Evolutionary conservation across 1,140 invertebrate genomes (phyloP).

Genomic region (Macrocentrus cingulum): DNA sequence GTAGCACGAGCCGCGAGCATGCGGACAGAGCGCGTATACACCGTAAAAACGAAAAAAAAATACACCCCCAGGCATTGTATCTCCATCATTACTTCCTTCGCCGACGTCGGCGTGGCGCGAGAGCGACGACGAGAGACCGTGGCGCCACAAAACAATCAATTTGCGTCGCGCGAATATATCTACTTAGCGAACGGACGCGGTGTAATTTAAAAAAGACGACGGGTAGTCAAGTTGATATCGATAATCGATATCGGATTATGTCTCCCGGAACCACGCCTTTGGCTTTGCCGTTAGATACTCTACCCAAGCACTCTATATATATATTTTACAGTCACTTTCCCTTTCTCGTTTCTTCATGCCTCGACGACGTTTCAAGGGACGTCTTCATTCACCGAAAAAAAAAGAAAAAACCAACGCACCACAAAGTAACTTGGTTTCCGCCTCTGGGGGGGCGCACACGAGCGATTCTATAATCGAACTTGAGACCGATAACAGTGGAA

Average conservation of each 20-base stretch:
- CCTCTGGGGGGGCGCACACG: too few relatives aligned
- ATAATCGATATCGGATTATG: slow-evolving; percentile 30
- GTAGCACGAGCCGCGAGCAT: slow-evolving; percentile 16
- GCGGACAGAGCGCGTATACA: slow-evolving; percentile 1
- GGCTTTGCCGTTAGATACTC: slow-evolving; percentile 22
- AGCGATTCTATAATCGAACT: slow-evolving; percentile 24
- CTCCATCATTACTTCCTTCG: neutral
- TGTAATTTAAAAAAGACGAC: slow-evolving; percentile 28
- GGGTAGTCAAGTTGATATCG: slow-evolving; percentile 21
- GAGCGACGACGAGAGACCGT: neutral
- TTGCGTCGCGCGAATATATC: slow-evolving; percentile 27
- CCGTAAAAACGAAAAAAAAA: too few relatives aligned
- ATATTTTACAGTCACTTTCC: neutral
- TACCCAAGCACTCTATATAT: too few relatives aligned
- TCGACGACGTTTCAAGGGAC: neutral
- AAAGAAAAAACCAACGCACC: neutral
- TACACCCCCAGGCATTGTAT: too few relatives aligned
- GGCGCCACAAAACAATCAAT: slow-evolving; percentile 30
- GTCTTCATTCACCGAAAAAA: neutral
- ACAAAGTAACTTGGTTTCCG: slow-evolving; percentile 2
- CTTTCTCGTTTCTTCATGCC: neutral
- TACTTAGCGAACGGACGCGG: slow-evolving; percentile 25
- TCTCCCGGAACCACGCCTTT: slow-evolving; percentile 23
- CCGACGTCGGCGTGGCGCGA: neutral
- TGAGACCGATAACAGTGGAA: neutral